phyloP scores from a whole-genome alignment of 1,140 invertebrate species.

The Drosophila chauvacae region DNA sequence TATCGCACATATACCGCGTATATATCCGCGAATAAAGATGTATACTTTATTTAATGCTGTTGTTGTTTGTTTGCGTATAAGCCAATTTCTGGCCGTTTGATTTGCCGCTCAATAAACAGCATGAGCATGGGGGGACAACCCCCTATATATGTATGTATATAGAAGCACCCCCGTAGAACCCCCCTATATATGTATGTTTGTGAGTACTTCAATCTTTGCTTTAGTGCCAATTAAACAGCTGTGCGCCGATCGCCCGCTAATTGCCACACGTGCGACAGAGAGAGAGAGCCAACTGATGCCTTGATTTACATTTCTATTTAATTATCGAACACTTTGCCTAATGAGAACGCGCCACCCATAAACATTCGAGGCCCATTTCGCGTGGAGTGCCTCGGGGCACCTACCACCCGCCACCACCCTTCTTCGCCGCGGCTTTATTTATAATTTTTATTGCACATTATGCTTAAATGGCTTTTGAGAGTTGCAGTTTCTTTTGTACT shows the following conservation, averaged over 20 bases:
- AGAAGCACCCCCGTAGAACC: not conserved
- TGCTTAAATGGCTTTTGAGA: conserved; percentile 64
- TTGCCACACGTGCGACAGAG: conserved; percentile 48
- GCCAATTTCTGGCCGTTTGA: conserved; percentile 34
- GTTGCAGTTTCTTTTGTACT: conserved; percentile 54
- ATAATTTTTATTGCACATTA: conserved; percentile 68
- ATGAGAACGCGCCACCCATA: conserved; percentile 50
- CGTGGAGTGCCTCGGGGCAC: conserved; percentile 8
- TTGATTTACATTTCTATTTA: conserved; percentile 61
- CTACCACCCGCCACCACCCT: not conserved
- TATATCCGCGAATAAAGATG: conserved; percentile 24
- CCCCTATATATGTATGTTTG: not conserved
- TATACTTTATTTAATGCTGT: conserved; percentile 36
- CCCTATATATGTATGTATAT: not conserved
- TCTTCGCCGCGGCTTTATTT: conserved; percentile 44
- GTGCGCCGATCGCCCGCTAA: conserved; percentile 42
- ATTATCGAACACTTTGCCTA: conserved; percentile 67
- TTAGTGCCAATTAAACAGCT: conserved; percentile 61
- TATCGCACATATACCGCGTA: conserved; percentile 2
- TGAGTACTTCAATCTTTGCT: conserved; percentile 32
- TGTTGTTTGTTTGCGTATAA: conserved; percentile 37
- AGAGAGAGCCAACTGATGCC: conserved; percentile 16
- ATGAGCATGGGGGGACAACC: conserved; percentile 27
- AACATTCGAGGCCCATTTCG: conserved; percentile 29
- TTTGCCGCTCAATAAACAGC: conserved; percentile 40